phyloP scores from a whole-genome alignment of 2,797 vertebrate species.

The Sebastiscus albofasciatus region DNA sequence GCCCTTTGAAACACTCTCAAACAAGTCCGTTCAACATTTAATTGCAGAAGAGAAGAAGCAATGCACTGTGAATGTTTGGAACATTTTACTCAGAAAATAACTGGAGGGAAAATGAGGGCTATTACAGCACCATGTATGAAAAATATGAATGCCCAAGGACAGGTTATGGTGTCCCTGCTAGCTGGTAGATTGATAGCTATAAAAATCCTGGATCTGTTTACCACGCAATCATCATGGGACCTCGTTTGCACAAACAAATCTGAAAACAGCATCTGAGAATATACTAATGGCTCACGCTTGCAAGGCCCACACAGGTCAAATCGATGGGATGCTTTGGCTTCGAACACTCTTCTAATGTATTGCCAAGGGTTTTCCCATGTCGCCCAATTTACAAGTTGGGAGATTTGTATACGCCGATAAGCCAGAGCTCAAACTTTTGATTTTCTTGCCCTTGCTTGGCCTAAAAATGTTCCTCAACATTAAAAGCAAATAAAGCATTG shows the following conservation, averaged over 20 bases:
- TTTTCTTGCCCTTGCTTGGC: constrained; percentile 51
- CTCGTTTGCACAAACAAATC: constrained; percentile 79
- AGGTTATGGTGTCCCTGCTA: constrained; percentile 70
- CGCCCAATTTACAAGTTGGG: constrained; percentile 79
- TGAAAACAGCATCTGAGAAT: constrained; percentile 72
- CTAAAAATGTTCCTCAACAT: constrained; percentile 50
- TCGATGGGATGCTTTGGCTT: constrained; percentile 78
- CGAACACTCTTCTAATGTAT: constrained; percentile 76
- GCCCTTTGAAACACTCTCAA: constrained; percentile 12
- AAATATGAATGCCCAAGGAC: constrained; percentile 68
- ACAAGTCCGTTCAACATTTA: constrained; percentile 31
- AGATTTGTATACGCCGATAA: constrained; percentile 71
- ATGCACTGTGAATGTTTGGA: constrained; percentile 11
- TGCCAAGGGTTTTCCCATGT: constrained; percentile 81
- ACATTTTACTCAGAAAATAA: constrained; percentile 30
- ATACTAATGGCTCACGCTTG: constrained; percentile 79
- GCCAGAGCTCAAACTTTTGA: constrained; percentile 65
- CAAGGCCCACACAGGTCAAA: constrained; percentile 83
- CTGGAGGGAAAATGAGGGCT: constrained; percentile 26
- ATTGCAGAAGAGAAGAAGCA: constrained; percentile 17
- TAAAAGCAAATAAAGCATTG: constrained; percentile 17
- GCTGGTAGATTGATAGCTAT: constrained; percentile 60
- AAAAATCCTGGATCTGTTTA: constrained; percentile 60
- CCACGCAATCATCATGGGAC: constrained; percentile 71
- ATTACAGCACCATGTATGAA: constrained; percentile 16